Conservation (phyloP, 2,888 invertebrate genomes). For the Pseudococcus viburni region DNA sequence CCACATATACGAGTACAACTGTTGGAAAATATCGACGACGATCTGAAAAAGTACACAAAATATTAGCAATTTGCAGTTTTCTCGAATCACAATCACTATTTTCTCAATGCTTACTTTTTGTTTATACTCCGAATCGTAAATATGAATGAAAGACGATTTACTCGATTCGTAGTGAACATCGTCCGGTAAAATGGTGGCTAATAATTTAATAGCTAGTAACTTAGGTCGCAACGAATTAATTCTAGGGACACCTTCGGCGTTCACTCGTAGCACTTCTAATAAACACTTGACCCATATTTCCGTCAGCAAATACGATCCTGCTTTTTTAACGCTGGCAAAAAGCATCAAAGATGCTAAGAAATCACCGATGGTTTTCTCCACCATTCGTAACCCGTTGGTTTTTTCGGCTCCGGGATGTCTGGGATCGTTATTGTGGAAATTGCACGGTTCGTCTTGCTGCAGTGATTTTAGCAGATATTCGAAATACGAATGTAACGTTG, state of each 20-base stretch:
- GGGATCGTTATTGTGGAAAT: slow-evolving; percentile 3
- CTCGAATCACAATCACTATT: neutral
- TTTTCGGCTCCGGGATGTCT: slow-evolving; percentile 60
- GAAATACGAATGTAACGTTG: slow-evolving; percentile 58
- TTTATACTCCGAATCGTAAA: slow-evolving; percentile 63
- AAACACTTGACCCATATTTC: slow-evolving; percentile 60
- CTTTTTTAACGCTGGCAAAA: slow-evolving; percentile 63
- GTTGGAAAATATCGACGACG: slow-evolving; percentile 74
- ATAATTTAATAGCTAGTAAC: slow-evolving; percentile 56
- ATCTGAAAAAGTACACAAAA: slow-evolving; percentile 70
- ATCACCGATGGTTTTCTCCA: slow-evolving; percentile 64
- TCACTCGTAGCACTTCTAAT: slow-evolving; percentile 48
- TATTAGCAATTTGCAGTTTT: neutral
- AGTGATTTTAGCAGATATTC: slow-evolving; percentile 55
- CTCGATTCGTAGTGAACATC: slow-evolving; percentile 30
- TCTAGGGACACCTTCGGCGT: slow-evolving; percentile 51
- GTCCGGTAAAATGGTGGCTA: slow-evolving; percentile 61
- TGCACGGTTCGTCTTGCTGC: neutral
- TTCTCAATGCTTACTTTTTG: slow-evolving; percentile 10
- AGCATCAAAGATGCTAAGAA: slow-evolving; percentile 63
- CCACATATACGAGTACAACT: slow-evolving; percentile 76
- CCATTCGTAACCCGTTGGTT: neutral
- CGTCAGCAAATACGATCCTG: slow-evolving; percentile 56
- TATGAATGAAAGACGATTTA: slow-evolving; percentile 57
- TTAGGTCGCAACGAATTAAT: slow-evolving; percentile 63